Evolutionary conservation across 2,888 invertebrate genomes (phyloP), one percentile per base, ranked within the genome.

Genomic region (Omphaloscelis lunosa): DNA sequence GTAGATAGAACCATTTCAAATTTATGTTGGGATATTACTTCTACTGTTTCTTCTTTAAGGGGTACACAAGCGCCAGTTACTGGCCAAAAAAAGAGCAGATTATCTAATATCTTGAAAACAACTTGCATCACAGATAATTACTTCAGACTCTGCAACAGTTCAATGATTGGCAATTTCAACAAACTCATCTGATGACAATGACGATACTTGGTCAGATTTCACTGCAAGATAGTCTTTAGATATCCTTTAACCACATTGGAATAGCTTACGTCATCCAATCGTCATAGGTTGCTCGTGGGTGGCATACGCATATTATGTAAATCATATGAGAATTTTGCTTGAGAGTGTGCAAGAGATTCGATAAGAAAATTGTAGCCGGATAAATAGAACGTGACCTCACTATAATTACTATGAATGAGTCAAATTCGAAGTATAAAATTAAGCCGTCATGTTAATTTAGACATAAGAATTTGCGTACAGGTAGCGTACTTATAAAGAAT

Each of bases 1-100:
- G 63, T 58, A 76, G 73, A 82, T 71, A 75, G 59, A 75, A 76
- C 72, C 59, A 86, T 81, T 75, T 75, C 45, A 65, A 81, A 73
- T 68, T 34, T 72, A 61, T 41, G 39, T 77, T 77, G 65, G 66
- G 20, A 29, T 63, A 67, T 17, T 56, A 75, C 45, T 74, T 74
- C 73, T 78, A 77, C 65, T 51, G n/a, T 11, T 69, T 56, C 15
- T 27, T 41, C 66, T 39, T 53, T 56, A 2, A 27, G 15, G 8
- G 2, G 5, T 41, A 20, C n/a, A 51, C 20, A 45, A 39, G 6
- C 23, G 20, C 45, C 34, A 27, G 17, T 4, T 61, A n/a, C 45
- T 53, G 53, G 11, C 27, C 20, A 15, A 7, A 75, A 74, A 73
- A 20, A 41, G 9, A 48, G 15, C n/a, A 58, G 34, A 59, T 34